These are phyloP conservation scores for Hypothenemus hampei DNA, from an alignment of 1,140 invertebrate genomes.

Conservation along the genomic window DNA sequence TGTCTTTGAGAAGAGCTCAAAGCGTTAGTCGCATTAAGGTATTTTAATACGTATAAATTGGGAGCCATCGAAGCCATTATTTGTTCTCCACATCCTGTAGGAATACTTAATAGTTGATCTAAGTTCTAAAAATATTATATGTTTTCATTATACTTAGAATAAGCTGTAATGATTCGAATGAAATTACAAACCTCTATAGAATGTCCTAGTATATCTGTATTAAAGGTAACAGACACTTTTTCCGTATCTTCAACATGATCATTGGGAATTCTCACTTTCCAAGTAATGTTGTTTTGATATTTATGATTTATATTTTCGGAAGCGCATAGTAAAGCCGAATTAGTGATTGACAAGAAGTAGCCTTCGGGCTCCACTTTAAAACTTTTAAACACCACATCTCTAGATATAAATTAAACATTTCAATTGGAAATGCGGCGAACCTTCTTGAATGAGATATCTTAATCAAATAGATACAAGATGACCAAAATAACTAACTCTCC, in stretches of 20 bases:
- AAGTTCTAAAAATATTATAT: slow-evolving; percentile 46
- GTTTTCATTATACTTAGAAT: slow-evolving; percentile 8
- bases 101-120: slow-evolving; percentile 52
- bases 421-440: too few species aligned
- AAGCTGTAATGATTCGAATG: too few species aligned
- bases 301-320: slow-evolving; percentile 25
- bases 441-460: too few species aligned
- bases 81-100: slow-evolving; percentile 70
- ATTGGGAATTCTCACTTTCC: slow-evolving; percentile 41
- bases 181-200: slow-evolving; percentile 52
- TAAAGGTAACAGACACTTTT: slow-evolving; percentile 49
- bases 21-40: slow-evolving; percentile 53
- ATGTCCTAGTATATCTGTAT: slow-evolving; percentile 57
- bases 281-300: slow-evolving; percentile 32
- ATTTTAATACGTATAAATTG: slow-evolving; percentile 65
- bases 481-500: too few species aligned
- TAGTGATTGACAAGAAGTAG: slow-evolving; percentile 49
- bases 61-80: slow-evolving; percentile 75
- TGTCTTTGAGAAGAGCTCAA: slow-evolving; percentile 48
- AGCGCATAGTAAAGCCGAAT: slow-evolving; percentile 52
- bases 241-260: slow-evolving; percentile 49
- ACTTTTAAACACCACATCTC: slow-evolving; percentile 52
- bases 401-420: too few species aligned
- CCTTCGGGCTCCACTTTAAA: slow-evolving; percentile 55
- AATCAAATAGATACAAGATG: too few species aligned